These are phyloP conservation scores for Cephus runcator DNA, from an alignment of 2,888 invertebrate genomes.

Conservation along the genomic window DNA sequence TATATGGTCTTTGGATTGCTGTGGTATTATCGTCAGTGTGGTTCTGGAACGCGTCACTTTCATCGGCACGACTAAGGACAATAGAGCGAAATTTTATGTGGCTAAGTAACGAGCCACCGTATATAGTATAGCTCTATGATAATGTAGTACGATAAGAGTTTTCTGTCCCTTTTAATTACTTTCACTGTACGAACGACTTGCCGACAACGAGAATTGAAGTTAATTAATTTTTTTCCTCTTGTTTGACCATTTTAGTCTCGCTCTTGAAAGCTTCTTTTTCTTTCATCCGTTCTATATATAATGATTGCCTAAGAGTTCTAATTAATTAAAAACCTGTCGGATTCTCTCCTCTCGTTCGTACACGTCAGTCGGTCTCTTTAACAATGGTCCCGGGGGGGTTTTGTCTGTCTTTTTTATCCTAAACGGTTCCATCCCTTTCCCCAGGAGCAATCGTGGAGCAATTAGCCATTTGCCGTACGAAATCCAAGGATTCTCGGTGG, in stretches of 20 bases:
- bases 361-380: neutral
- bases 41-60: neutral
- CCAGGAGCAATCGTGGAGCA: neutral
- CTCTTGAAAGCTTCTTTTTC: neutral
- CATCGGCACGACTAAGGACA: slow-evolving; percentile 4
- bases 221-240: slow-evolving; percentile 1
- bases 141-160: slow-evolving; percentile 11
- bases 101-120: neutral
- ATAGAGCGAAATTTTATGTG: slow-evolving; percentile 13
- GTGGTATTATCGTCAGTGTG: neutral
- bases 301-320: neutral
- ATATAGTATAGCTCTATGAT: neutral
- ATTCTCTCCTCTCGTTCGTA: neutral
- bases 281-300: neutral
- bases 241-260: neutral
- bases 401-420: neutral
- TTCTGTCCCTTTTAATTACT: slow-evolving; percentile 36
- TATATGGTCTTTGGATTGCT: neutral
- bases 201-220: neutral
- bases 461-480: neutral
- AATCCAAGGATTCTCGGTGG: neutral
- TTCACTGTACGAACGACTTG: slow-evolving; percentile 27
- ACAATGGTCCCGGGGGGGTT: neutral
- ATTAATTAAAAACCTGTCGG: neutral
- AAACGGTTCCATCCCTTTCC: neutral